phyloP scores from a whole-genome alignment of 2,113 vertebrate genomes.

The Caretta caretta region DNA sequence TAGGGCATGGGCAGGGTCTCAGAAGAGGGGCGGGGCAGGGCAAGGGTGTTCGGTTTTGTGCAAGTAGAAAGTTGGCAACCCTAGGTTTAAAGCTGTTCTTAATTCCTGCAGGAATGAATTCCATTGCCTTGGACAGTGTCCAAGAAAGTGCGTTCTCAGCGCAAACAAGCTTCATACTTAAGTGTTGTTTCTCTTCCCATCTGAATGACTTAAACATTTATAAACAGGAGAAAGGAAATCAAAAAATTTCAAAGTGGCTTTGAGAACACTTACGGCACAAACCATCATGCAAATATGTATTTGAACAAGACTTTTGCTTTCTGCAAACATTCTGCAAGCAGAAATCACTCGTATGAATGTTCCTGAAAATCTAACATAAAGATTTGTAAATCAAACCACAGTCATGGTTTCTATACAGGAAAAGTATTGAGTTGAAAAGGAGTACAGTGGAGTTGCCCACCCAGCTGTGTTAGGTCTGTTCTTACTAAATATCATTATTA shows the following conservation, averaged over 20 bases:
- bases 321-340: background rate
- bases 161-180: background rate
- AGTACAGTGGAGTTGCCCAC: fast-evolving
- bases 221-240: background rate
- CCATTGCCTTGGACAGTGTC: background rate
- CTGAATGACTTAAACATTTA: background rate
- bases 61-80: too few relatives aligned
- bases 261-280: background rate
- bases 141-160: background rate
- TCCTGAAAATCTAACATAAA: background rate
- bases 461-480: background rate
- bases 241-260: background rate
- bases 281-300: background rate
- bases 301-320: background rate
- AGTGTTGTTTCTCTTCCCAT: background rate
- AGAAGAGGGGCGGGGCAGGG: too few relatives aligned
- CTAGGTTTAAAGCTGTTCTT: background rate
- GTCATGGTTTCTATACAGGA: background rate
- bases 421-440: background rate
- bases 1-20: too few relatives aligned
- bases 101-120: background rate
- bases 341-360: background rate
- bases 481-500: background rate
- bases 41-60: too few relatives aligned
- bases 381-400: background rate